phyloP scores from a whole-genome alignment of 2,113 vertebrate species.

The Hipposideros armiger region DNA sequence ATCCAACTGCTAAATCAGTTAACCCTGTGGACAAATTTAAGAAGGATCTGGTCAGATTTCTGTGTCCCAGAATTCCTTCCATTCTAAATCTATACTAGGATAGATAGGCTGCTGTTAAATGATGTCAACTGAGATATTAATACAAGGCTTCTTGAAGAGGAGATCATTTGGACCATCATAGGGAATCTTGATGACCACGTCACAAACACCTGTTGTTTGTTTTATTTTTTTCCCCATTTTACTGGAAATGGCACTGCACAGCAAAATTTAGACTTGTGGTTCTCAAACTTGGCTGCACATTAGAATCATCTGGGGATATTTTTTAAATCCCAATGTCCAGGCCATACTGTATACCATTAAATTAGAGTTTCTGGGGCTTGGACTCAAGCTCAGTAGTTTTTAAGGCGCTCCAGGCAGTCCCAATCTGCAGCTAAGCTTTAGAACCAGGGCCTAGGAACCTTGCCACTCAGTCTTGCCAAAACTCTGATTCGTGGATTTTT shows the following conservation, averaged over 20 bases:
- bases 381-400: not conserved
- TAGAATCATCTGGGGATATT: not conserved
- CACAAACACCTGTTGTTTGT: not conserved
- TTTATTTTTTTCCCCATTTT: not conserved
- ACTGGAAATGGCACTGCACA: not conserved
- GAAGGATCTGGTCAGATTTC: not conserved
- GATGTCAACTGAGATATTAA: not conserved
- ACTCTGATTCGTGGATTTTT: constrained; percentile 1
- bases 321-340: not conserved
- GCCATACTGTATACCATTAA: not conserved
- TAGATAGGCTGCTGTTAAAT: not conserved
- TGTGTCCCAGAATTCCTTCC: not conserved
- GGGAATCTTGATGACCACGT: constrained; percentile 1
- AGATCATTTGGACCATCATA: not conserved
- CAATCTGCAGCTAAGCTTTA: not conserved
- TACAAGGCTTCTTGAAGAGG: not conserved
- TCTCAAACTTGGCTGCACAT: not conserved
- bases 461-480: not conserved
- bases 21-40: not conserved
- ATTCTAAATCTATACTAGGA: not conserved
- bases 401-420: not conserved
- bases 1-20: not conserved
- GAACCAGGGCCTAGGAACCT: not conserved
- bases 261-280: not conserved
- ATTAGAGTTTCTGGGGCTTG: not conserved